A percentile compares a stretch with the other conserved stretches of the same genome.
Conservation (phyloP, 92 coral and sea anemone genomes). For the Palythoa caribaeorum region DNA sequence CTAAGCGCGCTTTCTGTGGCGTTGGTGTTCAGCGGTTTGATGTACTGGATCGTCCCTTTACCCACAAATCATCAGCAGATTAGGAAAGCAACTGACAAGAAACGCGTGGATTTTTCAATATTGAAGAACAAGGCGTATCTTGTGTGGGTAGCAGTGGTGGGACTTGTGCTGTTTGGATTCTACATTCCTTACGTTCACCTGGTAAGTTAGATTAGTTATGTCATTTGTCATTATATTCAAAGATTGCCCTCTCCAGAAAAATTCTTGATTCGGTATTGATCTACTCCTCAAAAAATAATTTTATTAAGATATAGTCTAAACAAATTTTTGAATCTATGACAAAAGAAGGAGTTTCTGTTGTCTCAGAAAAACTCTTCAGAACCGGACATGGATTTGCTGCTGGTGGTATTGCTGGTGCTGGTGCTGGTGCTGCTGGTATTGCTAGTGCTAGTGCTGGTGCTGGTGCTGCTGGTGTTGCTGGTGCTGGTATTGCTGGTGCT, state of each 20-base stretch:
- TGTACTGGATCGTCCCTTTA: conserved; percentile 68
- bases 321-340: too few species aligned
- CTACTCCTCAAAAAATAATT: too few species aligned
- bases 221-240: not conserved
- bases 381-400: too few species aligned
- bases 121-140: conserved; percentile 86
- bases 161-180: conserved; percentile 85
- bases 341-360: too few species aligned
- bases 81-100: conserved; percentile 10
- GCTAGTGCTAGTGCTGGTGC: too few species aligned
- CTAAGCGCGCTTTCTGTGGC: conserved; percentile 72
- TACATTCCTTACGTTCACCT: conserved; percentile 90
- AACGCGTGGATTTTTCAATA: conserved; percentile 61
- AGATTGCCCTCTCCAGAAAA: not conserved
- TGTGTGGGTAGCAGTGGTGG: conserved; percentile 72
- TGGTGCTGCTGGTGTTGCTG: too few species aligned
- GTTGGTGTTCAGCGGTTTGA: conserved; percentile 68
- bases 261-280: too few species aligned
- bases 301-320: too few species aligned
- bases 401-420: too few species aligned
- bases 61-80: conserved; percentile 56
- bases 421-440: too few species aligned
- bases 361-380: too few species aligned
- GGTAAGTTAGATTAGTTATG: conserved; percentile 60
- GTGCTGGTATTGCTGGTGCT: too few species aligned